Evolutionary conservation across 2,888 invertebrate genomes (phyloP).

Genomic region (Actias luna): DNA sequence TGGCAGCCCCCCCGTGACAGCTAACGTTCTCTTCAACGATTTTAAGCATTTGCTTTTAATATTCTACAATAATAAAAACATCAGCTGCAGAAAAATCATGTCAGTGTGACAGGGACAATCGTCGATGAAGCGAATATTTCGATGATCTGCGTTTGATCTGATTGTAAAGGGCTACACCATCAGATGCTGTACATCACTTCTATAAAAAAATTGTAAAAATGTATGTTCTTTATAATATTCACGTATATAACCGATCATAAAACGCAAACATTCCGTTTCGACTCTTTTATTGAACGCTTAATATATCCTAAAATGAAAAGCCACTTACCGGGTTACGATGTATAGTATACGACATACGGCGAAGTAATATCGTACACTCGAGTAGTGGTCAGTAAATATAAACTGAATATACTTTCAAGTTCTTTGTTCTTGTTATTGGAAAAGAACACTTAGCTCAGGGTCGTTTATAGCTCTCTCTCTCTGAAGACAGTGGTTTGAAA

Average conservation of each 20-base stretch:
- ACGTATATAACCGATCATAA: not conserved
- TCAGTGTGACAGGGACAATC: no score
- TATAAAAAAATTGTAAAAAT: no score
- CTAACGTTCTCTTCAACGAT: no score
- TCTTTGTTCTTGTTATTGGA: conserved; percentile 19
- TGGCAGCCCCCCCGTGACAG: no score
- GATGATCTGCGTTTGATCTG: no score
- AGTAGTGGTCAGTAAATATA: conserved; percentile 24
- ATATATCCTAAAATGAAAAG: not conserved
- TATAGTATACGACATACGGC: conserved; percentile 18
- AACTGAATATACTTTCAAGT: conserved; percentile 15
- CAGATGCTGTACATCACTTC: no score
- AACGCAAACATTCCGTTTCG: not conserved
- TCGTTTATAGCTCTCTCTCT: not conserved
- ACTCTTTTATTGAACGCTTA: not conserved
- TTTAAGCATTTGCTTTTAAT: no score
- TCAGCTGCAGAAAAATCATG: no score
- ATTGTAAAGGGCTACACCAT: no score
- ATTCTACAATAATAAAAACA: no score
- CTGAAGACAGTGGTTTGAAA: not conserved
- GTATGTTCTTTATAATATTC: not conserved
- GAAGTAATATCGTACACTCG: conserved; percentile 24
- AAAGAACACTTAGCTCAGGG: conserved; percentile 9
- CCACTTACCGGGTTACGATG: conserved; percentile 17
- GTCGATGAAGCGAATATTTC: no score